Base-by-base conservation (phyloP, 2,888 invertebrate genomes). In the Amphipoea oculea region DNA sequence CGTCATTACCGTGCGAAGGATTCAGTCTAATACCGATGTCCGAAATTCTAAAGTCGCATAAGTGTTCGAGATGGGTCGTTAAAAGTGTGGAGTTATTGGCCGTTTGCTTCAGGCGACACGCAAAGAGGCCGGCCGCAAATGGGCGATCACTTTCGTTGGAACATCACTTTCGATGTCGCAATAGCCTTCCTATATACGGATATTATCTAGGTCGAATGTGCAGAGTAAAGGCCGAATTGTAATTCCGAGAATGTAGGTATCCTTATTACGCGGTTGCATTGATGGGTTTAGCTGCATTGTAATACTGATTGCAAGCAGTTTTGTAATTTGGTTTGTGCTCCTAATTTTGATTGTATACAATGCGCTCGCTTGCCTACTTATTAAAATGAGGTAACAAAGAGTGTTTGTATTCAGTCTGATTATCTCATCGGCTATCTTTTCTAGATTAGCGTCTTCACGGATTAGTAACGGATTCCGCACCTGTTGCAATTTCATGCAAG, bases 151-250 rank as follows among this genome's bases (percentile, higher is more conserved):
- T 93, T 93, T 94, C 93, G 85, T 91, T 91, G 87, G 86, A 85
- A 87, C 91, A 93, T 92, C 92, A 92, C 91, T 93, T 92, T 92
- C 90, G 78, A 87, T 94, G 92, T 91, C 84, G 90, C 90, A 92
- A 85, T 79, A 70, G 75, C 76, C 76, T 81, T 82, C 72, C 78
- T 83, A 83, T 84, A 87, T 81, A 83, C 76, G 73, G 68, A 73
- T 69, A 82, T 69, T 81, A 88, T 88, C 89, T 89, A 85, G 90
- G 90, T 91, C 88, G 86, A 86, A 87, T 88, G 83, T 85, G 79
- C 88, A 87, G 86, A 86, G 80, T 86, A 86, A 88, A 87, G 84
- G 84, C 83, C 84, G 82, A 87, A 90, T 90, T 87, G 86, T 88
- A 78, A 91, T 90, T 83, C 88, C 72, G 76, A 81, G 81, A 75